These are phyloP conservation scores for Neoitamus cyanurus DNA, from an alignment of 2,888 invertebrate species.

Conservation along the genomic window DNA sequence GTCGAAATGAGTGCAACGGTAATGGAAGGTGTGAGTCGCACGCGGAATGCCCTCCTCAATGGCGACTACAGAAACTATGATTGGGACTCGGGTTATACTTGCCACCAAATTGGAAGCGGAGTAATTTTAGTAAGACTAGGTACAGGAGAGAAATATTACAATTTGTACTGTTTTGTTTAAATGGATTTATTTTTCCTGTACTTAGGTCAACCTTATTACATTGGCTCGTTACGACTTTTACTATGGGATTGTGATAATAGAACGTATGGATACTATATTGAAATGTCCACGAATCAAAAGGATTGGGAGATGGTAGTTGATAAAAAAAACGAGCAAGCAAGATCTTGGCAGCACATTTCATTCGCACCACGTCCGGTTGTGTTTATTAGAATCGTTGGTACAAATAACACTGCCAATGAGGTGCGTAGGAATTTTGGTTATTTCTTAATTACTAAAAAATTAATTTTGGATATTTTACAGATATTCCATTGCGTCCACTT, in stretches of 20 bases:
- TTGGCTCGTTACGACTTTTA: slow-evolving; percentile 89
- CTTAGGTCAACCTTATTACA: slow-evolving; percentile 88
- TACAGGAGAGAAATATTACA: slow-evolving; percentile 41
- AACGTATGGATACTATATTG: slow-evolving; percentile 95
- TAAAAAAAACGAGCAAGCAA: slow-evolving; percentile 83
- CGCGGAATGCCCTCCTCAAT: slow-evolving; percentile 93
- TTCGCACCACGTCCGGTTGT: slow-evolving; percentile 89
- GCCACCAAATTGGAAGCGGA: slow-evolving; percentile 95
- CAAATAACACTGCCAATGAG: slow-evolving; percentile 97
- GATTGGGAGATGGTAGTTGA: slow-evolving; percentile 94
- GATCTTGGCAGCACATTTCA: slow-evolving; percentile 93
- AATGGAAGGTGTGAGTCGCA: slow-evolving; percentile 94
- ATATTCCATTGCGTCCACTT: slow-evolving; percentile 98
- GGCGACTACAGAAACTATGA: slow-evolving; percentile 95
- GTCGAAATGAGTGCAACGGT: slow-evolving; percentile 91
- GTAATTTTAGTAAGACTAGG: slow-evolving; percentile 94
- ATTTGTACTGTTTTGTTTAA: not conserved
- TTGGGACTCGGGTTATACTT: slow-evolving; percentile 99
- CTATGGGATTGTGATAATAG: slow-evolving; percentile 98
- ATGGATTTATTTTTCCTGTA: not conserved
- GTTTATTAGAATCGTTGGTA: slow-evolving; percentile 95
- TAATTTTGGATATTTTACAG: slow-evolving; percentile 66
- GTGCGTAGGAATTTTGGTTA: slow-evolving; percentile 66
- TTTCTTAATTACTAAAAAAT: not conserved
- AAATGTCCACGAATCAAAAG: slow-evolving; percentile 91